A percentile compares a stretch with the other conserved stretches of the same genome.
These are phyloP conservation scores for Pseudococcus jackbeardsleyi DNA, from an alignment of 2,888 invertebrate species.

Conservation along the genomic window DNA sequence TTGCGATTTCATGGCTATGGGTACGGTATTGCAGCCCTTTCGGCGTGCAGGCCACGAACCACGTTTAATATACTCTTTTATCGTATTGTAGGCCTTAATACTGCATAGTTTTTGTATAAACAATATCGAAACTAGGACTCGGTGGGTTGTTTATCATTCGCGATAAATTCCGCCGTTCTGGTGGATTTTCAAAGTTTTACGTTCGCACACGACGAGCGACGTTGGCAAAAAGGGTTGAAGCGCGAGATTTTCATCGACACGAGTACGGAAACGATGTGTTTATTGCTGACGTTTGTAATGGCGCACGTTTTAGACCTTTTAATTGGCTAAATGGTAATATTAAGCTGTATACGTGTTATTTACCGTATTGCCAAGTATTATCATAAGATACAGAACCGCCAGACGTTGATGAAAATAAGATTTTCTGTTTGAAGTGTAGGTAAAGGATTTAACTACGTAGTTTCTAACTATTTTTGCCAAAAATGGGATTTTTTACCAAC, in stretches of 20 bases:
- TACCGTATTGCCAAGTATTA: neutral
- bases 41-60: neutral
- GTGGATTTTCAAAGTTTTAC: neutral
- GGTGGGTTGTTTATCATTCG: constrained; percentile 16
- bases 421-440: neutral
- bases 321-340: constrained; percentile 28
- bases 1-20: constrained; percentile 8
- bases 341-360: neutral
- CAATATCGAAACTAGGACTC: neutral
- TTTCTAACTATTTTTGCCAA: no score
- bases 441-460: neutral
- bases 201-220: neutral
- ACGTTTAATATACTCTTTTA: neutral
- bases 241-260: neutral
- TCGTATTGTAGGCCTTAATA: neutral
- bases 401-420: constrained; percentile 7
- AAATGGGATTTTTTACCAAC: no score
- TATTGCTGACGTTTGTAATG: constrained; percentile 40
- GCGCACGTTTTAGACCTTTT: constrained; percentile 30
- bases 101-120: neutral
- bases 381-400: neutral
- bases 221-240: neutral
- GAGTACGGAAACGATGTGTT: constrained; percentile 25
- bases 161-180: constrained; percentile 4
- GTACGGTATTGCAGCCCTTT: neutral